Percentiles rank a stretch among this genome's conserved stretches.
Evolutionary conservation across 2,113 vertebrate species (phyloP).

Genomic region (Neomonachus schauinslandi): DNA sequence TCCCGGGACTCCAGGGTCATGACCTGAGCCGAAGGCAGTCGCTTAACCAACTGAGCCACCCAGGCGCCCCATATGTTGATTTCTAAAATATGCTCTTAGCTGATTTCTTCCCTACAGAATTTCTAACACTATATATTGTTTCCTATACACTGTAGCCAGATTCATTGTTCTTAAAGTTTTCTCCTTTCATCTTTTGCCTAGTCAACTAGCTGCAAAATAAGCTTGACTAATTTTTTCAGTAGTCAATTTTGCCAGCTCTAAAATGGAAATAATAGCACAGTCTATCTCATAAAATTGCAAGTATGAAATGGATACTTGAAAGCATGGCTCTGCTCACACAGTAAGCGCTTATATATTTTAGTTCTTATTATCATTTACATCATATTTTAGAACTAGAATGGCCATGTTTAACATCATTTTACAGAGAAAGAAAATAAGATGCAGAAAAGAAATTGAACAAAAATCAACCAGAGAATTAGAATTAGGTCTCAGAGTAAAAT

Average conservation of each 20-base stretch:
- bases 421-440: not conserved
- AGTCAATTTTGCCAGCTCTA: not conserved
- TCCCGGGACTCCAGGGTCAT: too few species aligned
- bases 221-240: constrained; percentile 7
- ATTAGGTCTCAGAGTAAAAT: not conserved
- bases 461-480: not conserved
- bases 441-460: not conserved
- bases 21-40: too few species aligned
- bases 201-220: not conserved
- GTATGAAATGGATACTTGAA: not conserved
- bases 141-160: not conserved
- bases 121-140: not conserved
- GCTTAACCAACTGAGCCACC: too few species aligned
- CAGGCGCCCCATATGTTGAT: not conserved
- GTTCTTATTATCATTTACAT: not conserved
- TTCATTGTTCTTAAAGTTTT: not conserved
- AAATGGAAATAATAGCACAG: not conserved
- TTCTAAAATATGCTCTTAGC: not conserved
- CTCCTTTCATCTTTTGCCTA: not conserved
- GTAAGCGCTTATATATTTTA: not conserved
- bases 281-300: not conserved
- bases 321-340: not conserved
- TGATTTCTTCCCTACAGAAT: not conserved
- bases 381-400: not conserved
- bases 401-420: not conserved